A percentile compares a stretch with the other conserved stretches of the same genome.
phyloP scores from a whole-genome alignment of 2,113 vertebrate genomes.

The Pituophis catenifer region DNA sequence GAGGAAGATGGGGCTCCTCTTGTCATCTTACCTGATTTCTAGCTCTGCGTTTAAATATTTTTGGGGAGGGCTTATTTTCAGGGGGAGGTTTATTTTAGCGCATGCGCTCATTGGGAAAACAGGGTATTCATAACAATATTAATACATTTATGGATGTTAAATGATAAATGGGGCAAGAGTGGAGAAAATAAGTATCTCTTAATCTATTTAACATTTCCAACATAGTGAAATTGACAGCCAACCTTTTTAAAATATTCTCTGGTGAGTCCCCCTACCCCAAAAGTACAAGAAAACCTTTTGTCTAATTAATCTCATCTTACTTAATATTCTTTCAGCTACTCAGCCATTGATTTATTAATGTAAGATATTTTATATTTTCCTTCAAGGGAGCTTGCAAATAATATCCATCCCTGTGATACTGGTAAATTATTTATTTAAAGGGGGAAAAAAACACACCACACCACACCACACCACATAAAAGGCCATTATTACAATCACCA shows the following conservation, averaged over 20 bases:
- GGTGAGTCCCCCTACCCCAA: neutral
- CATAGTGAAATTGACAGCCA: neutral
- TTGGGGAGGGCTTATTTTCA: too few species aligned
- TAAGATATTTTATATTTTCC: neutral
- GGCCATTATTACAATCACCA: neutral
- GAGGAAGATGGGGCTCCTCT: too few species aligned
- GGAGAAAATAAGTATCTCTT: neutral
- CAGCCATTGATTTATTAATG: neutral
- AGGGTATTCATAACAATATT: neutral
- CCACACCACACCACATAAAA: neutral
- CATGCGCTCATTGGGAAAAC: too few species aligned
- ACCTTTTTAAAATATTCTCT: neutral
- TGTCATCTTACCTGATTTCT: too few species aligned
- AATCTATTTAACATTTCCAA: neutral
- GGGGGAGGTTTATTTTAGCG: too few species aligned
- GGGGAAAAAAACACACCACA: neutral
- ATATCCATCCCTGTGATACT: neutral
- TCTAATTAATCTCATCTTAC: neutral
- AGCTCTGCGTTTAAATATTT: too few species aligned
- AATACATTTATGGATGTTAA: neutral
- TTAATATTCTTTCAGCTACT: neutral
- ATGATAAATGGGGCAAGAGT: neutral
- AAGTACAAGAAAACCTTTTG: neutral
- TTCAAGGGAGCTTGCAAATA: neutral
- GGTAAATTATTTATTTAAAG: neutral